These are phyloP conservation scores for Synodontis membranacea DNA, from an alignment of 2,113 vertebrate genomes.

Conservation along the genomic window DNA sequence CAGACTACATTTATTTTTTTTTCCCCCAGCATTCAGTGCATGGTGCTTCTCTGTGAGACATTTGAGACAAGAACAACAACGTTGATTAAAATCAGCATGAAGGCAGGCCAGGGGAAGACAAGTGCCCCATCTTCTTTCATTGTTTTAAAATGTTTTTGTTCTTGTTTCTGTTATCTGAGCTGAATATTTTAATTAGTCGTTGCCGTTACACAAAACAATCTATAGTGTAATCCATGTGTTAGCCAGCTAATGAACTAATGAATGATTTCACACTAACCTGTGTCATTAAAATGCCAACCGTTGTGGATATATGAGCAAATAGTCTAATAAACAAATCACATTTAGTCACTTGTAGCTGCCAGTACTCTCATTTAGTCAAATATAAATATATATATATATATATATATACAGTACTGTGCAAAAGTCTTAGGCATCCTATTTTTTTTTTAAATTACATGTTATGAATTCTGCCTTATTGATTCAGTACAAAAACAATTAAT, in stretches of 20 bases:
- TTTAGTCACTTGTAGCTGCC: not conserved
- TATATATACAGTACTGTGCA: too few species aligned
- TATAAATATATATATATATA: too few species aligned
- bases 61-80: not conserved
- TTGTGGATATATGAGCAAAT: not conserved
- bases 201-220: not conserved
- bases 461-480: too few species aligned
- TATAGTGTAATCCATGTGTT: not conserved
- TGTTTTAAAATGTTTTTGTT: not conserved
- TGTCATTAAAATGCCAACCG: not conserved
- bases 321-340: not conserved
- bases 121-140: not conserved
- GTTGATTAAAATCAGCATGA: not conserved
- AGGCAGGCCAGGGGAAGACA: not conserved
- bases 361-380: not conserved
- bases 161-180: not conserved
- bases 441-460: too few species aligned
- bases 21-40: not conserved
- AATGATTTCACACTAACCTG: not conserved
- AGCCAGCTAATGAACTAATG: too few species aligned
- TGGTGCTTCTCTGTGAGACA: not conserved
- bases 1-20: not conserved
- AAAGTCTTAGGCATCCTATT: too few species aligned
- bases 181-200: not conserved
- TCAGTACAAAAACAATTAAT: too few species aligned